Evolutionary conservation across 2,888 invertebrate species (phyloP), one percentile per base, ranked within the genome.

Genomic region (Nephrotoma flavescens): DNA sequence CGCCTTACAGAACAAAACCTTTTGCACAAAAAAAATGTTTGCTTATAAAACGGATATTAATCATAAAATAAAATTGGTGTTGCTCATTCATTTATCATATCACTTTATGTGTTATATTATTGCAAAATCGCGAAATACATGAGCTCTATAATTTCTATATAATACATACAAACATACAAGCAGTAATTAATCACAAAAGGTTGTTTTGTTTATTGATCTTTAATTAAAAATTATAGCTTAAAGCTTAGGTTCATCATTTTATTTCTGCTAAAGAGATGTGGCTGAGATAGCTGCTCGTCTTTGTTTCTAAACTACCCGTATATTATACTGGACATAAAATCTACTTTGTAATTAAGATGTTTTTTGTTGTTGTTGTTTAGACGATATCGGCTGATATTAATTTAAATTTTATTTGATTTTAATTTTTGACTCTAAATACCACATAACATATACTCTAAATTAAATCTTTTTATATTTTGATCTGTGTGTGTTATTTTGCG

Each of bases 161-260:
- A 6, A 71, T 31, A 31, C 3, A 71, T 31, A 71, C 4, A 31
- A 31, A 31, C 31, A 31, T 31, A 9, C 4, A 9, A 1, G 31
- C n/a, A n/a, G 71, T 31, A 11, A 31, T 31, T 83, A 83, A 84
- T 84, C 84, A n/a, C 85, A 44, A 85, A 45, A 85, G 31, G 85
- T 85, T 45, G 85, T 85, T 85, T 31, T 85, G 19, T 85, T 85
- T 85, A 85, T 85, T 85, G 85, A 85, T 85, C 85, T 85, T 44
- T 85, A 85, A 85, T 85, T 85, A 85, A 45, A 44, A 45, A 15
- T 85, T 31, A 85, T 85, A 85, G 19, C 71, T 71, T 31, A 71
- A 71, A 31, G 11, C 19, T 52, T 31, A 11, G 71, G 19, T 71
- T 71, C 71, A 71, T 71, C 71, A 71, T 71, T 71, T 31, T 71